Percentiles rank a stretch among this genome's conserved stretches.
phyloP scores from a whole-genome alignment of 1,140 invertebrate species.

The Kradibia gibbosae region DNA sequence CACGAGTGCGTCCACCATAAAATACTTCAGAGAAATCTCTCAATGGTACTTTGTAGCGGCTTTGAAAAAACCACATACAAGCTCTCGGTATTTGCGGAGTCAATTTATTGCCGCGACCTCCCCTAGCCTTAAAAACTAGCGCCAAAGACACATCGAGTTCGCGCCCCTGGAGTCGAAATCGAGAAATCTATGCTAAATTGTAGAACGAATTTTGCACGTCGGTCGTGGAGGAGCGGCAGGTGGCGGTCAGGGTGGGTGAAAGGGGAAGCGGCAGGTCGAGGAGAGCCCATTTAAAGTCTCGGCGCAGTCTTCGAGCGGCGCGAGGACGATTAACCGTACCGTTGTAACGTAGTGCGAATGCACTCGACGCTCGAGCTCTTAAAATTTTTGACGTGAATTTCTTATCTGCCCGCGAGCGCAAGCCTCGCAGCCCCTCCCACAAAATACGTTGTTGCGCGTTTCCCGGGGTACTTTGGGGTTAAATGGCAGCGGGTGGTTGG shows the following conservation, averaged over 20 bases:
- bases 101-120: background rate
- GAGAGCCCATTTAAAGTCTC: background rate
- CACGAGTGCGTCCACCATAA: background rate
- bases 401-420: background rate
- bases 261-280: too few relatives aligned
- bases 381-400: slow-evolving; percentile 7
- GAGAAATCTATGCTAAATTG: background rate
- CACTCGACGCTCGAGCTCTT: too few relatives aligned
- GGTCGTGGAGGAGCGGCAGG: background rate
- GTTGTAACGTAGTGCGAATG: background rate
- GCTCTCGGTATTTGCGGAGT: background rate
- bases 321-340: background rate
- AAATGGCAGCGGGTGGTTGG: background rate
- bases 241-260: too few relatives aligned
- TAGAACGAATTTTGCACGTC: background rate
- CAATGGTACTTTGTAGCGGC: background rate
- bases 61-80: background rate
- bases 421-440: background rate
- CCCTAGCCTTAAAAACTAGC: background rate
- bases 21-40: background rate
- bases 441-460: slow-evolving; percentile 29
- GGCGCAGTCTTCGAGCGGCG: background rate
- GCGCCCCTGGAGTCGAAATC: background rate
- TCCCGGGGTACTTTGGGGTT: slow-evolving; percentile 15
- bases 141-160: background rate